Base-by-base conservation (phyloP, 2,113 vertebrate species). In the Picathartes gymnocephalus region DNA sequence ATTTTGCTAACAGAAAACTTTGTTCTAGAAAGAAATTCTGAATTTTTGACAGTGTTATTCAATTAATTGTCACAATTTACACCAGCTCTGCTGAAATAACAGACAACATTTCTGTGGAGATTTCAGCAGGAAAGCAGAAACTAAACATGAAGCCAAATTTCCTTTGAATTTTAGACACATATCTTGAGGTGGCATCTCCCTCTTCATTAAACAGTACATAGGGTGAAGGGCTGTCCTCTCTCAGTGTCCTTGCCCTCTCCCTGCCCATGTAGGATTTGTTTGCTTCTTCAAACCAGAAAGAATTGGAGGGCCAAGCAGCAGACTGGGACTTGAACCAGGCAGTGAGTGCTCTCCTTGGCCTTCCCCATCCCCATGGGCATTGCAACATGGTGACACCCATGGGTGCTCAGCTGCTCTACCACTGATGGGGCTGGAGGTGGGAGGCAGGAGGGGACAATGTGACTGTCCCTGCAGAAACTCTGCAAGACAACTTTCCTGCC, bases 101-200 rank as follows among this genome's bases (percentile, higher is more conserved):
- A 64, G 48, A 20, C 25, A 35, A 61, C 31, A 13, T 39, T 94
- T 89, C 70, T 65, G 47, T 31, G 37, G 50, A 89, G n/a, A 57
- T 80, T 72, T 73, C 64, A 81, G 31, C 39, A 93, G 47, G 42
- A 72, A 91, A 92, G 65, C 23, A 90, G 42, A 79, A 90, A 85
- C 21, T 47, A 79, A 61, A 64, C 16, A 45, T 2, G 25, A 93
- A 84, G 18, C 9, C 35, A 1, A 50, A 25, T 57, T 72, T 84
- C 31, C 35, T 91, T 79, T 0, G 4, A 50, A 40, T 44, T 81
- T 82, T 42, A 85, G 70, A 37, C 15, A 53, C 12, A 27, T 72
- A 81, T 45, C 5, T 21, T 68, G 19, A 62, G 27, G 28, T 48
- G 25, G 65, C 61, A 81, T 31, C 23, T 93, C n/a, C 6, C 18